Conservation (phyloP, 2,888 invertebrate genomes). For the Papilio protenor region DNA sequence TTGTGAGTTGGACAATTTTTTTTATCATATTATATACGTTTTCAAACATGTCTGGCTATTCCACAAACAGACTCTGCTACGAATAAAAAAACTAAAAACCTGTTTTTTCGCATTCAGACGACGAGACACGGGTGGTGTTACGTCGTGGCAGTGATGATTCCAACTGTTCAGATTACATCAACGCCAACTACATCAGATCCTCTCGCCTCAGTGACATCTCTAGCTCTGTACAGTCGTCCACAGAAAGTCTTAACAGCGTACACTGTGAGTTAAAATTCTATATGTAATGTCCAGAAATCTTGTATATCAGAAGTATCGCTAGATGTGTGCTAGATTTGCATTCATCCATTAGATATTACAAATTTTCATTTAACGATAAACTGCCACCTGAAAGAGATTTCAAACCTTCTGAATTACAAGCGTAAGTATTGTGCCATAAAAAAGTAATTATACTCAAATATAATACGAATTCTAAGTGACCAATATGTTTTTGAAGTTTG, state of each 20-base stretch:
- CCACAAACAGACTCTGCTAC: background rate
- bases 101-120: slow-evolving; percentile 78
- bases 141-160: slow-evolving; percentile 83
- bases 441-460: too few relatives aligned
- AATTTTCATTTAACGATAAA: too few relatives aligned
- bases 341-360: too few relatives aligned
- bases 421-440: too few relatives aligned
- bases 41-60: too few relatives aligned
- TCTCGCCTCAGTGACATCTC: slow-evolving; percentile 58
- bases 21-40: background rate
- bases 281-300: background rate
- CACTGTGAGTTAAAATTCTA: slow-evolving; percentile 61
- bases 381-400: too few relatives aligned
- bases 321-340: too few relatives aligned
- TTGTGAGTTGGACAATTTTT: slow-evolving; percentile 73
- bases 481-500: too few relatives aligned
- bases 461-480: too few relatives aligned
- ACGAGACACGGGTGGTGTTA: slow-evolving; percentile 96
- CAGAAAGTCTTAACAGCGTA: slow-evolving; percentile 70
- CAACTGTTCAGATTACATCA: slow-evolving; percentile 94
- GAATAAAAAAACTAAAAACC: background rate
- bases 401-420: too few relatives aligned
- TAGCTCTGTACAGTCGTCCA: slow-evolving; percentile 68
- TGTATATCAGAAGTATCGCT: too few relatives aligned
- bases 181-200: slow-evolving; percentile 95